Conservation (phyloP, 2,797 vertebrate genomes). For the Hipposideros larvatus region DNA sequence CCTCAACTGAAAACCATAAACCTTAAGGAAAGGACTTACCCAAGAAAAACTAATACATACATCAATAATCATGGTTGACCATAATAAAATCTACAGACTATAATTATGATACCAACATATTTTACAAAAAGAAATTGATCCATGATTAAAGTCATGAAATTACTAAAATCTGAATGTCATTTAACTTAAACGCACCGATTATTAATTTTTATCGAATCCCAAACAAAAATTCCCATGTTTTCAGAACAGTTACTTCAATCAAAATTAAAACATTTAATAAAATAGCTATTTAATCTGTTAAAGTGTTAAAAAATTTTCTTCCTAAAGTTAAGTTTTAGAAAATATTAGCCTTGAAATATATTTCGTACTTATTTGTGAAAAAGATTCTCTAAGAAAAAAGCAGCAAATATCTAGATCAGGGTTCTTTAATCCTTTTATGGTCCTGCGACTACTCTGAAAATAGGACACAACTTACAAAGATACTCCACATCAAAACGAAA, state of each 20-base stretch:
- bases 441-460: conserved; percentile 59
- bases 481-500: conserved; percentile 70
- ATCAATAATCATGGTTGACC: neutral
- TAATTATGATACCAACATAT: conserved; percentile 62
- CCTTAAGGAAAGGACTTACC: conserved; percentile 44
- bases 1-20: conserved; percentile 52
- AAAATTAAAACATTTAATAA: conserved; percentile 52
- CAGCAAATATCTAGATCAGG: conserved; percentile 9
- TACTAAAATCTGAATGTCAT: conserved; percentile 38
- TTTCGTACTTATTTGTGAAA: conserved; percentile 45
- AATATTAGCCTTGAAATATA: conserved; percentile 46
- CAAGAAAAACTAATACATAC: neutral
- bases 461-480: conserved; percentile 47
- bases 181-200: conserved; percentile 29
- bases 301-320: conserved; percentile 46
- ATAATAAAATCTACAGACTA: conserved; percentile 23
- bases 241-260: conserved; percentile 55
- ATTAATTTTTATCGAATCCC: conserved; percentile 52
- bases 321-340: conserved; percentile 54
- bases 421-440: conserved; percentile 38
- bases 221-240: conserved; percentile 55
- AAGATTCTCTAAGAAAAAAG: conserved; percentile 51
- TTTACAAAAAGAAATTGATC: conserved; percentile 62
- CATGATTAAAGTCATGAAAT: conserved; percentile 39
- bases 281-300: conserved; percentile 58